Base-by-base conservation (phyloP, 2,888 invertebrate genomes). In the Liopterus haemorrhoidalis region DNA sequence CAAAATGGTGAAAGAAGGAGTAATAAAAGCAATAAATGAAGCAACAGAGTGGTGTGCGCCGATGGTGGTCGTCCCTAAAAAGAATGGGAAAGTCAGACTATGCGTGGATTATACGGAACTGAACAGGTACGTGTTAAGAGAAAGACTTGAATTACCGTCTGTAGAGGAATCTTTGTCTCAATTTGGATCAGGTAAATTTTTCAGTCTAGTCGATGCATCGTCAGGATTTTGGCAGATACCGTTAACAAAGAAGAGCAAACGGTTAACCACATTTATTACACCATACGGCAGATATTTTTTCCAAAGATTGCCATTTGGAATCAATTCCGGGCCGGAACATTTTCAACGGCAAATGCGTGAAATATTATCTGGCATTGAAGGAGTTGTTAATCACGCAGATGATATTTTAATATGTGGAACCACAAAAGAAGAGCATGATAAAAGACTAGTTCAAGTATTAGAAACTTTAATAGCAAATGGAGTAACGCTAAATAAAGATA, bases 91-190 rank as follows among this genome's bases (percentile, higher is more conserved):
- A 2, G 32, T 57, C 2, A 31, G 60, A 18, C 46, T 62, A 4
- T 60, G 59, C 41, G 53, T 56, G 2, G 60, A 62, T 42, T 57
- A 50, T 28, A 59, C 57, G 4, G 35, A 53, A 36, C 47, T 62
- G 2, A 63, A 61, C 28, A 35, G 31, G 25, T 38, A 15, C 12
- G 12, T 38, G 2, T 15, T 38, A 4, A 28, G 20, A 5, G 40
- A 40, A 40, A 40, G 30, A 40, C 20, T 40, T 24, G n/a, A 21
- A 20, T 18, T 40, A 19, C 40, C 30, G 20, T 30, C 38, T 9
- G 21, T 40, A 8, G 30, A 30, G 12, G 38, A 38, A 16, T 25
- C 38, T 9, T 8, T 40, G 12, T 28, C 30, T 8, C 31, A 40
- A 40, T 20, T 40, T 4, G 30, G 25, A 11, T 24, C 14, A 21